These are phyloP conservation scores for Natator depressus DNA, from an alignment of 2,113 vertebrate species.

Conservation along the genomic window DNA sequence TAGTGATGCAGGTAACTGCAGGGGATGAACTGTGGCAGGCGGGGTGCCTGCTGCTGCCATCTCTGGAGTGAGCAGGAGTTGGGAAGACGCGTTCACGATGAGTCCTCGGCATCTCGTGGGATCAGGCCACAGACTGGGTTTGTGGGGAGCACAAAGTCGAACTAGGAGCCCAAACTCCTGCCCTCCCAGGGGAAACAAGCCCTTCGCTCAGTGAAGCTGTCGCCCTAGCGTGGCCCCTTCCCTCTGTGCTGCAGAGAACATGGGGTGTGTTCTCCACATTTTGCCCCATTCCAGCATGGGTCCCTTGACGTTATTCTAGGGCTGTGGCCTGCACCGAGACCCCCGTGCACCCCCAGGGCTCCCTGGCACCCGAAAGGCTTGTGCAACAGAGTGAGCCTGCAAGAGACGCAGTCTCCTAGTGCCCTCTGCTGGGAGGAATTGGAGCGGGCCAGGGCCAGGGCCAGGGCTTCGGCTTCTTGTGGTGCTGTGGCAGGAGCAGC, in stretches of 20 bases:
- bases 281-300: not conserved
- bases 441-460: not conserved
- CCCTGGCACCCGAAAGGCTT: too few species aligned
- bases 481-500: not conserved
- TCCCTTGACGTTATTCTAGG: not conserved
- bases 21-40: too few species aligned
- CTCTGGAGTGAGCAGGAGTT: not conserved
- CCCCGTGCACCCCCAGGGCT: not conserved
- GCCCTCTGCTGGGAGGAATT: not conserved
- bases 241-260: fast-evolving
- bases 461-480: not conserved
- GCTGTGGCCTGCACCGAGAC: not conserved
- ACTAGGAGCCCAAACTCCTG: not conserved
- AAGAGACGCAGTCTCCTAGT: not conserved
- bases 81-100: fast-evolving
- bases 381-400: fast-evolving
- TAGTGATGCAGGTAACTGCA: too few species aligned
- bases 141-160: not conserved
- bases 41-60: too few species aligned
- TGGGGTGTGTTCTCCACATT: fast-evolving
- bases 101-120: not conserved
- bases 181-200: not conserved
- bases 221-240: not conserved
- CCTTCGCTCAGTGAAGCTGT: not conserved
- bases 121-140: not conserved